phyloP scores from a whole-genome alignment of 2,888 invertebrate genomes.

The Standfussiana lucernea region DNA sequence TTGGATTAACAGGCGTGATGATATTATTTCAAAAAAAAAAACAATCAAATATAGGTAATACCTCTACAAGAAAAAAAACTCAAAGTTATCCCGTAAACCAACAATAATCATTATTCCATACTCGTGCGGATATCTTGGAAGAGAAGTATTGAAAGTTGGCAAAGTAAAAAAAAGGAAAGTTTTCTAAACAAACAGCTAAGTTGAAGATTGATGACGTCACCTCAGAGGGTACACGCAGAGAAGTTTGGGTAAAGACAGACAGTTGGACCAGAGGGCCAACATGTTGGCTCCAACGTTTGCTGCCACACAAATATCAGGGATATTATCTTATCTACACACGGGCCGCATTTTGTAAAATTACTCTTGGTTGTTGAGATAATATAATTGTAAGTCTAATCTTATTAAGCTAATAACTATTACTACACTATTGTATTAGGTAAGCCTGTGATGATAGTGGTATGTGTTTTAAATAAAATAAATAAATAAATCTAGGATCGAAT shows the following conservation, averaged over 20 bases:
- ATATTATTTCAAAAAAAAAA: too few relatives aligned
- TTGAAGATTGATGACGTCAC: constrained; percentile 83
- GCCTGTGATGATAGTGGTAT: too few relatives aligned
- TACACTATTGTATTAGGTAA: too few relatives aligned
- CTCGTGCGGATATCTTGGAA: constrained; percentile 67
- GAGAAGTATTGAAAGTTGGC: constrained; percentile 74
- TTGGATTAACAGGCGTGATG: too few relatives aligned
- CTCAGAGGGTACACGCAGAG: constrained; percentile 73
- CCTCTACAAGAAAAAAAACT: constrained; percentile 5
- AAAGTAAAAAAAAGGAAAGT: constrained; percentile 73
- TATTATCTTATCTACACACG: background rate
- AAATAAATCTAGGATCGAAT: too few relatives aligned
- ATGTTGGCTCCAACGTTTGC: constrained; percentile 22
- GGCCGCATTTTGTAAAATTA: too few relatives aligned
- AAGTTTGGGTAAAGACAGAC: constrained; percentile 66
- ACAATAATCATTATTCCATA: constrained; percentile 79
- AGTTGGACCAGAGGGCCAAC: constrained; percentile 23
- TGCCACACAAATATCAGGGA: background rate
- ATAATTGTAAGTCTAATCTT: too few relatives aligned
- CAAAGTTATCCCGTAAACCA: constrained; percentile 54
- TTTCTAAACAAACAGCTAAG: constrained; percentile 80
- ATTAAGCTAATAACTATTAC: too few relatives aligned
- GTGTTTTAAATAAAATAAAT: too few relatives aligned
- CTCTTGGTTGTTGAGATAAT: too few relatives aligned
- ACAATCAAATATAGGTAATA: background rate